These are phyloP conservation scores for Epiblema foenella DNA, from an alignment of 2,888 invertebrate species.

Conservation along the genomic window DNA sequence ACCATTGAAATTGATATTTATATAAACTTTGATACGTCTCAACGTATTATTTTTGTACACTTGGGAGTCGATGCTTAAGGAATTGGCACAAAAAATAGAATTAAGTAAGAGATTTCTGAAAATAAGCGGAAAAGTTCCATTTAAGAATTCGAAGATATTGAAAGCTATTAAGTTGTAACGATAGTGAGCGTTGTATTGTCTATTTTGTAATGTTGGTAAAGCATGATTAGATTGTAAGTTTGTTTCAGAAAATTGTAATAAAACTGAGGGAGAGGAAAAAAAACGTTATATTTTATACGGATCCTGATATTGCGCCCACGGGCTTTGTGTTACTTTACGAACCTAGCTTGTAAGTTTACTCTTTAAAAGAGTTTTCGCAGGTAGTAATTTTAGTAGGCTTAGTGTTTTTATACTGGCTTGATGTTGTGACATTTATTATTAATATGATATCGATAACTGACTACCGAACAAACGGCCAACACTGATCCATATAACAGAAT, in stretches of 20 bases:
- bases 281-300: constrained; percentile 82
- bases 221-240: constrained; percentile 74
- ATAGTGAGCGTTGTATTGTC: constrained; percentile 81
- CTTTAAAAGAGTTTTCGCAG: constrained; percentile 84
- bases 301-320: constrained; percentile 72
- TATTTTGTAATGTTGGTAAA: constrained; percentile 80
- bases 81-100: constrained; percentile 75
- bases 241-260: constrained; percentile 85
- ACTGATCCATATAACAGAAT: constrained; percentile 77
- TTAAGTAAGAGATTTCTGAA: constrained; percentile 69
- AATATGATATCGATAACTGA: constrained; percentile 73
- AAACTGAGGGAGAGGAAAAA: constrained; percentile 73
- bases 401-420: constrained; percentile 86
- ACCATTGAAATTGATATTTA: constrained; percentile 74
- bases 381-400: constrained; percentile 85
- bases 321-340: constrained; percentile 80
- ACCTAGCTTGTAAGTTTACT: constrained; percentile 80
- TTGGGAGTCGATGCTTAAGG: constrained; percentile 76
- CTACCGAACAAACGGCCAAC: constrained; percentile 75
- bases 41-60: constrained; percentile 81
- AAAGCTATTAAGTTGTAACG: constrained; percentile 75
- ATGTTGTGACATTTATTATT: constrained; percentile 84
- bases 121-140: constrained; percentile 72
- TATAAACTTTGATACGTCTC: constrained; percentile 69
- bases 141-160: constrained; percentile 71